These are phyloP conservation scores for Cantharis rustica DNA, from an alignment of 2,888 invertebrate genomes.

Conservation along the genomic window DNA sequence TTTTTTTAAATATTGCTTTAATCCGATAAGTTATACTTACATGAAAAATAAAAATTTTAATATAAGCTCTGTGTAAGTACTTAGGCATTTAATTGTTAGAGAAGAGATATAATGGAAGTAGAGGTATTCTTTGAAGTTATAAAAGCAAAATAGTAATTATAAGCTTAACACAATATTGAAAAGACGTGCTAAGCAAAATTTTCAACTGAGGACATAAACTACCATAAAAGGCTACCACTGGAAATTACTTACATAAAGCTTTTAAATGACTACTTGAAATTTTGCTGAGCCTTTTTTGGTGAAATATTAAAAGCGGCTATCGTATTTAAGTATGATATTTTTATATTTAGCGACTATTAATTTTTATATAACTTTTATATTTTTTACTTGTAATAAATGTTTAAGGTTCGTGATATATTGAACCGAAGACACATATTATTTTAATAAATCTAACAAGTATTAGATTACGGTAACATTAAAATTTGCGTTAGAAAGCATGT, in stretches of 20 bases:
- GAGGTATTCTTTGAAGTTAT: not conserved
- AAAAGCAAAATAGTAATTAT: not conserved
- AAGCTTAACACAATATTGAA: not conserved
- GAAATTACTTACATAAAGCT: not conserved
- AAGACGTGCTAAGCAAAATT: not conserved
- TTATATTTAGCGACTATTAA: not conserved
- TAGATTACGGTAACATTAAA: not conserved
- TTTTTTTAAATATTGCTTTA: too few species aligned
- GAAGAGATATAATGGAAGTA: not conserved
- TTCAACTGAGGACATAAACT: not conserved
- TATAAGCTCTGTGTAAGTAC: not conserved
- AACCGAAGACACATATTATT: not conserved
- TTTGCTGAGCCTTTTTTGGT: not conserved
- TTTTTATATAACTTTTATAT: not conserved
- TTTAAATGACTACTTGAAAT: not conserved
- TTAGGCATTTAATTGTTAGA: not conserved
- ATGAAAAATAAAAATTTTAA: not conserved
- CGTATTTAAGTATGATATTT: not conserved
- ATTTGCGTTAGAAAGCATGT: not conserved
- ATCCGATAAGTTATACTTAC: not conserved
- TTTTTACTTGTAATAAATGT: not conserved
- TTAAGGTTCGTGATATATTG: not conserved
- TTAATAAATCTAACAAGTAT: not conserved
- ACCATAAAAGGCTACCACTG: not conserved
- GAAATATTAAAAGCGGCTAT: not conserved